Conservation (phyloP, 2,113 vertebrate species). For the Xiphias gladius region DNA sequence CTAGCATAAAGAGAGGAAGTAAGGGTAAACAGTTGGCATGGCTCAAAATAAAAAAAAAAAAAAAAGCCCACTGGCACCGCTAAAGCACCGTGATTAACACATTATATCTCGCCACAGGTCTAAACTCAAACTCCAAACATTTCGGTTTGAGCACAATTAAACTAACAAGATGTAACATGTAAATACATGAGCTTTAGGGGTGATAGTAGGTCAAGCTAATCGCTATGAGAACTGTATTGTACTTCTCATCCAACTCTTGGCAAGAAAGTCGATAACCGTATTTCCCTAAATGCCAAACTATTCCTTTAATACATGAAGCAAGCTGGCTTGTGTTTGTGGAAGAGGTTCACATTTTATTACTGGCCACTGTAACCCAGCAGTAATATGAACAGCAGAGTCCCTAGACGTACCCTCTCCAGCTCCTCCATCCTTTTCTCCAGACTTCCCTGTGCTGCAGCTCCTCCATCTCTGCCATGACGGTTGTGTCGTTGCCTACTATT, state of each 20-base stretch:
- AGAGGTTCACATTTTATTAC: background rate
- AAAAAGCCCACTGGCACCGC: background rate
- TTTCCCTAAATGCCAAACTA: background rate
- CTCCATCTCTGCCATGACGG: slow-evolving; percentile 86
- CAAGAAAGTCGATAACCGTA: no score
- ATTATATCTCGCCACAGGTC: background rate
- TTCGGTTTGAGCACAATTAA: no score
- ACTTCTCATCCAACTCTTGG: no score
- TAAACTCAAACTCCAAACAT: no score
- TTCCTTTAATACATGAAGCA: background rate
- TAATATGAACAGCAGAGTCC: background rate
- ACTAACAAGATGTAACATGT: no score
- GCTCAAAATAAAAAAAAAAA: no score
- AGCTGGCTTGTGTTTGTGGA: background rate
- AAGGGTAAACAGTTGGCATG: background rate
- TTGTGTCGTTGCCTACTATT: slow-evolving; percentile 83
- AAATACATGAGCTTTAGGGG: background rate
- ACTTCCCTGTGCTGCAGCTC: slow-evolving; percentile 72
- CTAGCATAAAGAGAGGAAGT: background rate
- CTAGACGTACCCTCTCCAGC: slow-evolving; percentile 89
- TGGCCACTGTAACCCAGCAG: no score
- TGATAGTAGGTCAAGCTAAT: no score
- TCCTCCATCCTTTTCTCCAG: slow-evolving; percentile 95
- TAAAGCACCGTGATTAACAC: background rate
- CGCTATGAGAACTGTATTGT: no score